Base-by-base conservation (phyloP, 1,140 invertebrate species). In the Anadara kagoshimensis region DNA sequence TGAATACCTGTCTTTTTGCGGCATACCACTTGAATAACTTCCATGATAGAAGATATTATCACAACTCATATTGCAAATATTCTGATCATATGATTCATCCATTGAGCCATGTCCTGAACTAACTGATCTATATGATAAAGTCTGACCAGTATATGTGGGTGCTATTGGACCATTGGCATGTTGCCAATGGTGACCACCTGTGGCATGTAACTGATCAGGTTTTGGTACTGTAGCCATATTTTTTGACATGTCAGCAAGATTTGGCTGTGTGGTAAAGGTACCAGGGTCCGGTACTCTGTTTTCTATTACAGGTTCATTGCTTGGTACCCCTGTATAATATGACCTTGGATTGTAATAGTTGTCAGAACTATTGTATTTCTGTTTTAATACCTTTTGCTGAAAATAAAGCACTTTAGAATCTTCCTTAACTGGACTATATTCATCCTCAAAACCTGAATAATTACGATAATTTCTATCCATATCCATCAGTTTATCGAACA, bases 401-500 rank as follows among this genome's bases (percentile, higher is more conserved):
- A 81, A 81, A 61, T 81, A 81, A 43, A 78, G 75, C 75, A 81
- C 76, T 75, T 81, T 81, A n/a, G 76, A 73, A 72, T 75, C 68
- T 51, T 75, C 77, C 45, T 66, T 75, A 22, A 69, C 76, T 43
- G 72, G 66, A 58, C 71, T 69, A 29, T 63, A 62, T 44, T 69
- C 61, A 18, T 81, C 70, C 63, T 81, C 79, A 77, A 81, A 81
- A 22, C 76, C 79, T 62, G 67, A 76, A 69, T 78, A 81, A 63
- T 81, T 81, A 24, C 79, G 68, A 67, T 81, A 81, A 77, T 81
- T 81, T 49, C 72, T 51, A 76, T 81, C 79, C 79, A 81, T 81
- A 56, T 81, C 79, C 22, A 69, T 81, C 68, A 73, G 77, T 73
- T 81, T 81, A 72, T 81, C 79, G 51, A 69, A 75, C 53, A 81